These are phyloP conservation scores for Nothoprocta perdicaria DNA, from an alignment of 2,113 vertebrate species.

Conservation along the genomic window DNA sequence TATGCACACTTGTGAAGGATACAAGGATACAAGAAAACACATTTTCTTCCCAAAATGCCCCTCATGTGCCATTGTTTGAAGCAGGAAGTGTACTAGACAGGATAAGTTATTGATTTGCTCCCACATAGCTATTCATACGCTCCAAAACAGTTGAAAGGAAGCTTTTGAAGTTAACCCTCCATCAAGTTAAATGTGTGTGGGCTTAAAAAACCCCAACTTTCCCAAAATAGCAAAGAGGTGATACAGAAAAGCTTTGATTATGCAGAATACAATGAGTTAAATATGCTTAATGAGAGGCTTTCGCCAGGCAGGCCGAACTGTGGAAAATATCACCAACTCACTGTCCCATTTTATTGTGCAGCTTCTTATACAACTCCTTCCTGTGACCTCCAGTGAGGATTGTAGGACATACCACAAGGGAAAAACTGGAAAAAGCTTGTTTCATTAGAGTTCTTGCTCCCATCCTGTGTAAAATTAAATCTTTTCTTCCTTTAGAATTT, in stretches of 20 bases:
- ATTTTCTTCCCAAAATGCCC: not conserved
- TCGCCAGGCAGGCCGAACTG: not conserved
- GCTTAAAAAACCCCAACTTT: not conserved
- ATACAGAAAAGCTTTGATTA: not conserved
- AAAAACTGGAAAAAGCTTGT: not conserved
- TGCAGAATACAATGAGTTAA: not conserved
- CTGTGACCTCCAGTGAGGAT: constrained; percentile 38
- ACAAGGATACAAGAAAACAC: not conserved
- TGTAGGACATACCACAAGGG: constrained; percentile 26
- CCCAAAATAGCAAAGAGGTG: not conserved
- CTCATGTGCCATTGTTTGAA: constrained; percentile 34
- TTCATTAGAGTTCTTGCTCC: not conserved
- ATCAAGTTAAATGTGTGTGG: constrained; percentile 27
- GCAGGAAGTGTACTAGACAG: constrained; percentile 46
- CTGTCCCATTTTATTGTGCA: constrained; percentile 17
- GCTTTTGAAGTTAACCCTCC: constrained; percentile 58
- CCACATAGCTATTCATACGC: constrained; percentile 45
- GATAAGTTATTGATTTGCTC: constrained; percentile 54
- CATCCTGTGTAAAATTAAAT: not conserved
- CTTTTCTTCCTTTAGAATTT: constrained; percentile 4
- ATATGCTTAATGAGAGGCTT: not conserved
- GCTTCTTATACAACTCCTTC: constrained; percentile 8
- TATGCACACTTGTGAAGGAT: not conserved
- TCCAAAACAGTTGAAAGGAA: constrained; percentile 46
- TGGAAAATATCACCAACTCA: constrained; percentile 9